Base-by-base conservation (phyloP, 2,888 invertebrate species). In the Scrobipalpa atriplicella region DNA sequence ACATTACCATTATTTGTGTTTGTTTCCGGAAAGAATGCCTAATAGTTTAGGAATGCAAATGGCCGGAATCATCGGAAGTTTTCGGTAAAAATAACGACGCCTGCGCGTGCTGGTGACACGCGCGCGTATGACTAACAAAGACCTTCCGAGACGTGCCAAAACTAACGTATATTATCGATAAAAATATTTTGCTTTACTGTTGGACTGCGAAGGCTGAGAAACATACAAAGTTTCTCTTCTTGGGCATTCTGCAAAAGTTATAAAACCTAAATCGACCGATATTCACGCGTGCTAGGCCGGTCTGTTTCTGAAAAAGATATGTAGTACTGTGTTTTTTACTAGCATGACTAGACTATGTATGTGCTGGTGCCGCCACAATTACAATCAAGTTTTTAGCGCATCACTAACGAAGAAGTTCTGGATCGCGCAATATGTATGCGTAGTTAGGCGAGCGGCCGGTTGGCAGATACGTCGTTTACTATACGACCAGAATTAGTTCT, bases 71-170 rank as follows among this genome's bases (percentile, higher is more conserved):
- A 65, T 70, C 69, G 70, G 70, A 70, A 72, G 69, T 69, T 65
- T 67, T 69, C 67, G 71, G 41, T 69, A 67, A 67, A 72, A 72
- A 72, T 72, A 72, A 66, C 64, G 68, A 67, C 71, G 70, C 70
- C 69, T 70, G 71, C 65, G n/a, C n/a, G n/a, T n/a, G n/a, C n/a
- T n/a, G 69, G 62, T 11, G 54, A 43, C 68, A 66, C 68, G 69
- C 69, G 69, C 29, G 19, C 61, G 21, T 61, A 18, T 60, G 54
- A 56, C 54, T 6, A 19, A 13, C n/a, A n/a, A 7, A 11, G 43
- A 13, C 13, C 43, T 13, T 43, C 0, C 11, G 29, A 29, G 29
- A 29, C 29, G 29, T 2, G 2, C 29, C 2, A 29, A 29, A 2
- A 16, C 16, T 9, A 51, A 16, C 16, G n/a, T n/a, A 29, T 29